Conservation (phyloP, 2,113 vertebrate genomes). For the Helogale parvula region DNA sequence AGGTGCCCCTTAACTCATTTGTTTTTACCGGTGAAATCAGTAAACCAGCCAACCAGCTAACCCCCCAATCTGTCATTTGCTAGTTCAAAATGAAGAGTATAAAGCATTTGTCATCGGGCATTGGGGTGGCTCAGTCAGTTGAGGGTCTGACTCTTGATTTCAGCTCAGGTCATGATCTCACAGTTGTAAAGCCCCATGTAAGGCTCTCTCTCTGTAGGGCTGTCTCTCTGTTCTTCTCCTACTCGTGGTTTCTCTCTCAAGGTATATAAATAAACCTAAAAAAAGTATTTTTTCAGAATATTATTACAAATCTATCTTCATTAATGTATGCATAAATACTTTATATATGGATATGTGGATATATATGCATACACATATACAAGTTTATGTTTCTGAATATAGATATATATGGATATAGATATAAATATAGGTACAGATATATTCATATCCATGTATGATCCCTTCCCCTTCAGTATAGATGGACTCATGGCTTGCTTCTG, state of each 20-base stretch:
- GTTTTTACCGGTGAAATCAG: not conserved
- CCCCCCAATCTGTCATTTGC: not conserved
- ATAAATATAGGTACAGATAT: not conserved
- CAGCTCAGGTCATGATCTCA: too few species aligned
- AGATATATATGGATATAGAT: not conserved
- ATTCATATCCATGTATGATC: not conserved
- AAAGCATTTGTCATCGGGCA: not conserved
- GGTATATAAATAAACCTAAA: too few species aligned
- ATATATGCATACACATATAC: not conserved
- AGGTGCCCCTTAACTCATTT: not conserved
- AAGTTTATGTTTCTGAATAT: not conserved
- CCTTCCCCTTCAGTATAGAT: not conserved
- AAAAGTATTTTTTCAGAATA: not conserved
- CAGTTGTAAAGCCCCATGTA: too few species aligned
- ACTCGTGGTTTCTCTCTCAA: too few species aligned
- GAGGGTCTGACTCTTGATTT: too few species aligned
- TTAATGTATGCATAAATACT: not conserved
- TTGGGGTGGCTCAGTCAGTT: too few species aligned
- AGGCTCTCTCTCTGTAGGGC: too few species aligned
- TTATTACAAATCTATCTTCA: not conserved
- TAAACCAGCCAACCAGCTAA: not conserved
- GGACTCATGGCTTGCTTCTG: not conserved
- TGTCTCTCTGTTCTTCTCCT: too few species aligned
- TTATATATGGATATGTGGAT: not conserved
- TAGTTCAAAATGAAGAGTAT: not conserved